These are phyloP conservation scores for Chelon labrosus DNA, from an alignment of 2,797 vertebrate species.

Conservation along the genomic window DNA sequence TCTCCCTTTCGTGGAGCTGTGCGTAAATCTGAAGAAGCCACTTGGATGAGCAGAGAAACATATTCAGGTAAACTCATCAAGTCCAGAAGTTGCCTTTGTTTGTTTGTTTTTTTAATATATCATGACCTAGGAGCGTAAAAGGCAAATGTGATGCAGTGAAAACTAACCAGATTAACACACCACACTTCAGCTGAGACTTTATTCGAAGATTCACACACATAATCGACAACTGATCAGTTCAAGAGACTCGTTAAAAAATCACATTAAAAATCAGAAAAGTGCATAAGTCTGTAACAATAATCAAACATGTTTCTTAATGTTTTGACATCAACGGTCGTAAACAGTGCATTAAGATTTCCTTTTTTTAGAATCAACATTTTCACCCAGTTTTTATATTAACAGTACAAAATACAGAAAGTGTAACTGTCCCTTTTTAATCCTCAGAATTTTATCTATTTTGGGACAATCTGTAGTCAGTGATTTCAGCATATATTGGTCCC, in stretches of 20 bases:
- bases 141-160: too few relatives aligned
- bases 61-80: too few relatives aligned
- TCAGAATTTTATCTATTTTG: not conserved
- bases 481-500: not conserved
- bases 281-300: not conserved
- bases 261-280: not conserved
- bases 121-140: too few relatives aligned
- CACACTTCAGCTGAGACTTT: not conserved
- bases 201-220: constrained; percentile 4
- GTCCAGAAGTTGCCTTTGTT: too few relatives aligned
- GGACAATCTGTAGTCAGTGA: not conserved
- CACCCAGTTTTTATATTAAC: too few relatives aligned
- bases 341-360: not conserved
- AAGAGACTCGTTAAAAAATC: not conserved
- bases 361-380: not conserved
- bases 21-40: too few relatives aligned
- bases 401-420: not conserved
- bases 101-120: too few relatives aligned
- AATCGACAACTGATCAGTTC: not conserved
- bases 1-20: too few relatives aligned
- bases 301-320: not conserved
- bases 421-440: not conserved
- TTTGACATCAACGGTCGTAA: not conserved
- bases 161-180: not conserved
- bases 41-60: too few relatives aligned